A percentile compares a stretch with the other conserved stretches of the same genome.
Conservation (phyloP, 1,140 invertebrate genomes). For the Scylla paramamosain region DNA sequence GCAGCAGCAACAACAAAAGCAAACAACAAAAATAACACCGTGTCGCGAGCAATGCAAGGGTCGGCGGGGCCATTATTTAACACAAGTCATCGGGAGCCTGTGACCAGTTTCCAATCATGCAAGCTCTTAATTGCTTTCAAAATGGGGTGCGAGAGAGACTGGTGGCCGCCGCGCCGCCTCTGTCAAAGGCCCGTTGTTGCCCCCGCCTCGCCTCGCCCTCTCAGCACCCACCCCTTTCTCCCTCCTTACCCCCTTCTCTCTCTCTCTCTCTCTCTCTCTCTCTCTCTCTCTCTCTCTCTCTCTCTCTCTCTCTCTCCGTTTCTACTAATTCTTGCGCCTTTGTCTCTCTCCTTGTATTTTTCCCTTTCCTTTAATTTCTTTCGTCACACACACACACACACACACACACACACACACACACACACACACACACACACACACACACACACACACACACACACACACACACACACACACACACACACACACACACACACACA, state of each 20-base stretch:
- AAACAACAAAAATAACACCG: too few species aligned
- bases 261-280: constrained; percentile 61
- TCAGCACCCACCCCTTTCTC: background rate
- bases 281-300: constrained; percentile 49
- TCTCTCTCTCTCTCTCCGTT: background rate
- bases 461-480: too few species aligned
- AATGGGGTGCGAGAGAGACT: background rate
- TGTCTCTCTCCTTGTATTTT: too few species aligned
- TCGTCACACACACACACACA: too few species aligned
- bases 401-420: too few species aligned
- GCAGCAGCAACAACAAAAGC: too few species aligned
- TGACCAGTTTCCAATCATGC: constrained; percentile 57
- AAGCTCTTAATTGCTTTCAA: constrained; percentile 55
- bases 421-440: too few species aligned
- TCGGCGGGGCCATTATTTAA: constrained; percentile 2
- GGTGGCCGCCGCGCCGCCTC: background rate
- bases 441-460: too few species aligned
- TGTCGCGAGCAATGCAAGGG: too few species aligned
- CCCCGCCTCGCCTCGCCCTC: background rate
- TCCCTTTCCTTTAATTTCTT: too few species aligned
- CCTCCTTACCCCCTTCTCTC: constrained; percentile 44
- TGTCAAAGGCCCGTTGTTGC: background rate
- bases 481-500: constrained; percentile 10
- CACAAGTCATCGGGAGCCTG: constrained; percentile 24
- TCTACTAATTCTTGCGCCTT: background rate